Evolutionary conservation across 2,797 vertebrate species (phyloP), one percentile per base, ranked within the genome.

Genomic region (Rhodeus uyekii): DNA sequence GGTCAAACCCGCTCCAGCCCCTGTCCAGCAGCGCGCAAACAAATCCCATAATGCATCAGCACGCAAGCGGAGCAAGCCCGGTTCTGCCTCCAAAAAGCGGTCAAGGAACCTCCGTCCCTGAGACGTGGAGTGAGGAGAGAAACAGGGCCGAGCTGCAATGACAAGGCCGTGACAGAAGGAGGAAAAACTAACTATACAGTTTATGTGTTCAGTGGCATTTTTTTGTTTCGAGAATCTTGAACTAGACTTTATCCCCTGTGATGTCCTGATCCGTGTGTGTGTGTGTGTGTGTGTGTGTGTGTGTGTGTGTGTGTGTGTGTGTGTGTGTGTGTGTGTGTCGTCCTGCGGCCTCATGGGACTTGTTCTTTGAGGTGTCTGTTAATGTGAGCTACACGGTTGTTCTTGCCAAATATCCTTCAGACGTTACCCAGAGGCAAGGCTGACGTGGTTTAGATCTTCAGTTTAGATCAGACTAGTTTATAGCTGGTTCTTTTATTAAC

Each of bases 11-110:
- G 81, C 81, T 8, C 73, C 81, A 2, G 38, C 38, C 7, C 84
- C 84, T 3, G 83, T 83, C 38, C 87, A 86, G 13, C 87, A 86
- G 13, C 86, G 81, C 1, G 76, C 83, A 7, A 53, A 84, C 19
- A 89, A 89, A 72, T 78, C 86, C 65, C 80, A 84, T 22, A 85
- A 84, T 74, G 58, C 81, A 38, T 60, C 83, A 39, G 83, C 84
- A 27, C 87, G 84, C 58, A 89, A 87, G 44, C 86, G 87, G 9
- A 87, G 85, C 80, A 89, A 89, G 64, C 55, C 88, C 2, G 63
- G 50, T 19, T 36, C 76, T 13, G 67, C 77, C 69, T 83, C 86
- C 53, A 89, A 88, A 48, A 89, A 87, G 64, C 85, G 87, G 65
- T 76, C 79, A 53, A 86, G 88, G 55, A 68, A 77, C 67, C 68